Percentiles rank a stretch among this genome's conserved stretches.
Evolutionary conservation across 2,888 invertebrate species (phyloP).

Genomic region (Cheilosia variabilis): DNA sequence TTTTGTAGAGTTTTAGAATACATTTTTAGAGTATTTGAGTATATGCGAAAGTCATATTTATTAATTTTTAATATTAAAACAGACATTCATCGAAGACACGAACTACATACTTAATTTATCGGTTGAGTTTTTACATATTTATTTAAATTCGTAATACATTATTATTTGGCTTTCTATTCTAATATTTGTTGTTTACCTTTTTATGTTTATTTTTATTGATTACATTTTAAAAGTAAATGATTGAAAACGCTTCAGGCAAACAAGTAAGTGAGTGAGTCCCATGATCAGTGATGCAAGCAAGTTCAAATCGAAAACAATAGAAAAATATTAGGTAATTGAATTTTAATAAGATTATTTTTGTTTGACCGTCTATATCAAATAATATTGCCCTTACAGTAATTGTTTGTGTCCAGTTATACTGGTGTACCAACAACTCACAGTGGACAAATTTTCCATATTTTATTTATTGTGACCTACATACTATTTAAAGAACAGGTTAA

Average conservation of each 20-base stretch:
- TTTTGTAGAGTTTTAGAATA: constrained; percentile 23
- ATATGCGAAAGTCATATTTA: constrained; percentile 10
- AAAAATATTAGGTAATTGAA: no score
- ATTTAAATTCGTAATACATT: constrained; percentile 17
- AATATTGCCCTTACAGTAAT: no score
- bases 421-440: no score
- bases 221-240: constrained; percentile 18
- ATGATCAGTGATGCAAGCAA: no score
- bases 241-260: constrained; percentile 56
- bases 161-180: constrained; percentile 24
- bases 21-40: constrained; percentile 22
- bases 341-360: no score
- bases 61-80: constrained; percentile 14
- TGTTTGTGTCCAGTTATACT: no score
- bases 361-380: no score
- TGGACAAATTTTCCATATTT: no score
- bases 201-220: background rate
- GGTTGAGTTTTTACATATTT: constrained; percentile 16
- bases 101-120: constrained; percentile 26
- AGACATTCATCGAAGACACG: constrained; percentile 49
- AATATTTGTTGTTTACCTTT: constrained; percentile 4
- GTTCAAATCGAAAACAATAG: no score
- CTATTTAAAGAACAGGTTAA: no score
- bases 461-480: no score
- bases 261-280: constrained; percentile 32